Base-by-base conservation (phyloP, 2,113 vertebrate genomes). In the Axis porcinus region DNA sequence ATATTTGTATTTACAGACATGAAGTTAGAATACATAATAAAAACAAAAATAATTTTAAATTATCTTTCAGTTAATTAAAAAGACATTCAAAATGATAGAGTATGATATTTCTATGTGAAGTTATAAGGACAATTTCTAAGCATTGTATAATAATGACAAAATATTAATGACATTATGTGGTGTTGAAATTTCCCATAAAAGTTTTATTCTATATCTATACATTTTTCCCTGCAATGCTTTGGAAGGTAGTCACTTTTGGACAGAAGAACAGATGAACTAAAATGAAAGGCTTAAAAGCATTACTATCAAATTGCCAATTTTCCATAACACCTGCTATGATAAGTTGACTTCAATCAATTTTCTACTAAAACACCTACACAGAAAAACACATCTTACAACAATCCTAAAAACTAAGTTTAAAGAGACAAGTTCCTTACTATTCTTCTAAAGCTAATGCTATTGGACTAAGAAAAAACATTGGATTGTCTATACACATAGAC, bases 211-310 rank as follows among this genome's bases (percentile, higher is more conserved):
- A 5, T 9, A 79, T 57, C 33, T 83, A 23, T 43, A 19, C 27
- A 82, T 52, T 64, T 57, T 36, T 88, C 54, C 28, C 27, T 95
- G 13, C 1, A 84, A 19, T 74, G 7, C 33, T 76, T 90, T 89
- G 43, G 12, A 94, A 74, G 47, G 17, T 8, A 82, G 5, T 57
- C 30, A 85, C 8, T 84, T 97, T 86, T 74, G 16, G 10, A 16
- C 10, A 5, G 4, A 88, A 8, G 3, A 89, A 93, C 2, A 78
- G 10, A 47, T 15, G 28, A 85, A 58, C 25, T 78, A 87, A 62
- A 96, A 96, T 89, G 23, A 96, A 96, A 97, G 7, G 2, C 14
- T 90, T 57, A 17, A 81, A 81, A 97, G 55, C 45, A 74, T 43
- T 70, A n/a, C 13, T n/a, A 70, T 95, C 64, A 58, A 97, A 87